Percentiles rank a stretch among this genome's conserved stretches.
Conservation (phyloP, 2,113 vertebrate species). For the Nematolebias whitei region DNA sequence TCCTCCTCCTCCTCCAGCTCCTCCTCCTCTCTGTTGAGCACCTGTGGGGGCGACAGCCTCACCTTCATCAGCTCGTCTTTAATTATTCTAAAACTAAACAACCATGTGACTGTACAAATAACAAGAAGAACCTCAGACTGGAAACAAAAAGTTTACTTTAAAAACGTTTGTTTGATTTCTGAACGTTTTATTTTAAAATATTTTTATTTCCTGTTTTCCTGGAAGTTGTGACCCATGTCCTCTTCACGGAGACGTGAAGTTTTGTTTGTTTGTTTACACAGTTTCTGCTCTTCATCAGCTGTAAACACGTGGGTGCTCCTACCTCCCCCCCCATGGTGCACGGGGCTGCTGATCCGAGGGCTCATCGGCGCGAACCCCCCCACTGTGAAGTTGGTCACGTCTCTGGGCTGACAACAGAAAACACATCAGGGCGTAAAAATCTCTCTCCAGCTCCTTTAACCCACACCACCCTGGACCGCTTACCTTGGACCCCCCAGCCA, state of each 20-base stretch:
- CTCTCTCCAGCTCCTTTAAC: not conserved
- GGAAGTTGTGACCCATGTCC: too few relatives aligned
- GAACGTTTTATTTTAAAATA: not conserved
- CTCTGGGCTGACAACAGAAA: conserved; percentile 80
- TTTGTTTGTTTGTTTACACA: not conserved
- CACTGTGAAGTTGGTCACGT: conserved; percentile 92
- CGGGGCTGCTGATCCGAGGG: conserved; percentile 93
- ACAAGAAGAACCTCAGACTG: too few relatives aligned
- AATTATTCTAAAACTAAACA: too few relatives aligned
- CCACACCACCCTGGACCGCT: not conserved
- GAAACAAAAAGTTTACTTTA: too few relatives aligned
- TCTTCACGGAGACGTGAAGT: not conserved
- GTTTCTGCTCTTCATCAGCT: not conserved
- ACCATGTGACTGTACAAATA: too few relatives aligned
- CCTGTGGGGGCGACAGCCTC: conserved; percentile 47
- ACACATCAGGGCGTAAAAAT: too few relatives aligned
- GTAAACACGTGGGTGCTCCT: conserved; percentile 24
- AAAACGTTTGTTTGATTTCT: too few relatives aligned
- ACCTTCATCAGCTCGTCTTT: not conserved
- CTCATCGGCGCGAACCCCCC: conserved; percentile 93
- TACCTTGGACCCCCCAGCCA: conserved; percentile 94
- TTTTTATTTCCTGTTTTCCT: too few relatives aligned
- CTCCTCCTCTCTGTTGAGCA: conserved; percentile 76
- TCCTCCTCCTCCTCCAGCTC: conserved; percentile 75
- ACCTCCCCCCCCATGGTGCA: conserved; percentile 90